These are phyloP conservation scores for Ovis aries DNA, from an alignment of 2,113 vertebrate genomes.

Conservation along the genomic window DNA sequence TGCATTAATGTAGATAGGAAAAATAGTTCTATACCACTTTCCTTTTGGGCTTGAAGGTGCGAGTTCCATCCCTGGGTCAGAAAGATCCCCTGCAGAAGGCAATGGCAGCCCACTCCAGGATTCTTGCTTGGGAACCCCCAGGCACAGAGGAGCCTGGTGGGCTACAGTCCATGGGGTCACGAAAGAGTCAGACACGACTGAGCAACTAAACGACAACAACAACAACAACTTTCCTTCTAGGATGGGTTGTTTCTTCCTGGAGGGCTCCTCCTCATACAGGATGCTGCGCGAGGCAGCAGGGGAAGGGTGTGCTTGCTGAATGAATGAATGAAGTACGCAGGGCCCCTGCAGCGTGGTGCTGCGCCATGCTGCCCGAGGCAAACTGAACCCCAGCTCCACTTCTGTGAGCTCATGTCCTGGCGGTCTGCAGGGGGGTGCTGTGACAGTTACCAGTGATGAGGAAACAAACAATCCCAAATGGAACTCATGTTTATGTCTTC, in stretches of 20 bases:
- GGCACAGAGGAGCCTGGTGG: background rate
- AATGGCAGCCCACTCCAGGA: background rate
- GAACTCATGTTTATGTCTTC: background rate
- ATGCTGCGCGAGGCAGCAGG: rapidly evolving
- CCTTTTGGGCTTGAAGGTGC: background rate
- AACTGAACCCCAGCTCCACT: background rate
- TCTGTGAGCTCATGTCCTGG: background rate
- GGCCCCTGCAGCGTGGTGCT: background rate
- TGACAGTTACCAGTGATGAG: background rate
- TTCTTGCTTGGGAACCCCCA: background rate
- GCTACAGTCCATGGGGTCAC: background rate
- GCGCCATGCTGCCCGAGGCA: background rate
- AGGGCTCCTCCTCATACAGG: background rate
- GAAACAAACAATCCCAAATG: background rate
- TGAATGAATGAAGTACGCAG: background rate
- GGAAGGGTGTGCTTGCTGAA: background rate
- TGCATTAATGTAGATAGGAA: background rate
- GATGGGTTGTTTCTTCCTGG: background rate
- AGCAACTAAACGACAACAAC: background rate
- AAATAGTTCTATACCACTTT: rapidly evolving
- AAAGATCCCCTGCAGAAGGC: background rate
- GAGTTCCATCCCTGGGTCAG: background rate
- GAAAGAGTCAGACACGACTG: background rate
- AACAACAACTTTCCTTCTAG: background rate
- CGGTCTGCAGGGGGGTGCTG: background rate